These are phyloP conservation scores for Orthosia cruda DNA, from an alignment of 2,888 invertebrate genomes.

Conservation along the genomic window DNA sequence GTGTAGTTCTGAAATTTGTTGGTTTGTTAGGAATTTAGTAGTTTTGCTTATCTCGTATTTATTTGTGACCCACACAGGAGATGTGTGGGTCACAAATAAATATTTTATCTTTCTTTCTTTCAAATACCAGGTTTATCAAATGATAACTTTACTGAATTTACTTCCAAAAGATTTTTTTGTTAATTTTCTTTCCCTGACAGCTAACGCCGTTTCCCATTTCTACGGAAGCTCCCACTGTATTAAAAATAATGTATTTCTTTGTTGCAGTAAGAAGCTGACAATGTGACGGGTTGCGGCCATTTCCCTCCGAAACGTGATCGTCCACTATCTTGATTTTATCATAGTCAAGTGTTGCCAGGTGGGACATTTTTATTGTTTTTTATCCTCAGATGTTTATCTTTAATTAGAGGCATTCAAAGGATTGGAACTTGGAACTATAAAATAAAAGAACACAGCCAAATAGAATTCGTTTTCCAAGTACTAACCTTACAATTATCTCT, in stretches of 20 bases:
- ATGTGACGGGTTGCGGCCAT: constrained; percentile 82
- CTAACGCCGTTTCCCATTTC: constrained; percentile 3
- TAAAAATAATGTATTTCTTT: constrained; percentile 68
- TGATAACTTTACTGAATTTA: not conserved
- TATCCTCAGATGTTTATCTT: not conserved
- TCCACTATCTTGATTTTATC: constrained; percentile 81
- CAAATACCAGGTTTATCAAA: not conserved
- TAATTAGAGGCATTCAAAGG: not conserved
- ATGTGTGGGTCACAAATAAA: too few relatives aligned
- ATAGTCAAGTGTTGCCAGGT: constrained; percentile 78
- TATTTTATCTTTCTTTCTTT: too few relatives aligned
- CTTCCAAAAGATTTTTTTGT: not conserved
- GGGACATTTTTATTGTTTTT: not conserved
- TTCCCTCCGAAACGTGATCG: constrained; percentile 72
- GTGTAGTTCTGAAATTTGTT: too few relatives aligned
- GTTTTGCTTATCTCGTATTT: too few relatives aligned
- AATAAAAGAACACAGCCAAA: not conserved
- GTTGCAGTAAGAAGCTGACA: constrained; percentile 86
- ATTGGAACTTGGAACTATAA: not conserved
- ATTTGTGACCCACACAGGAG: too few relatives aligned
- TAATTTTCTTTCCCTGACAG: not conserved
- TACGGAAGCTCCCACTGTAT: not conserved
- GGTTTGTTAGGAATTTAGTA: too few relatives aligned
- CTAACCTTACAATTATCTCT: constrained; percentile 1
- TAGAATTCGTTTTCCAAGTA: not conserved